phyloP scores from a whole-genome alignment of 2,888 invertebrate genomes.

The Lasius fuliginosus region DNA sequence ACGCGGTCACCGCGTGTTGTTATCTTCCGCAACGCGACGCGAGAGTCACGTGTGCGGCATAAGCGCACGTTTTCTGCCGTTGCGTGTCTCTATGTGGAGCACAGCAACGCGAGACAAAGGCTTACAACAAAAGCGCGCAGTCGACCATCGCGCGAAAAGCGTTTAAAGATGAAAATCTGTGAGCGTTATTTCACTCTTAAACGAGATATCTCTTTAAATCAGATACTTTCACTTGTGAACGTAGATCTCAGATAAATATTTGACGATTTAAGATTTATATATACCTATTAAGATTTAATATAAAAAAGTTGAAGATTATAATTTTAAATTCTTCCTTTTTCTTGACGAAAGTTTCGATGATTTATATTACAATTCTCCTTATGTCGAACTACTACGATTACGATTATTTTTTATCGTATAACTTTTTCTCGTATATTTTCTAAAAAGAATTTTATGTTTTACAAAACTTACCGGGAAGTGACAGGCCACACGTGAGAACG shows the following conservation, averaged over 20 bases:
- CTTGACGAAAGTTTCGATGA: not conserved
- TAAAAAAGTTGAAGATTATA: not conserved
- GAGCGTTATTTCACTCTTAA: not conserved
- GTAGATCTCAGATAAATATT: not conserved
- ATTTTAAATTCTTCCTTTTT: not conserved
- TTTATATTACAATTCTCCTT: not conserved
- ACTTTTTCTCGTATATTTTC: not conserved
- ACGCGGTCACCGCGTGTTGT: slow-evolving; percentile 74
- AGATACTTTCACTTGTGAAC: not conserved
- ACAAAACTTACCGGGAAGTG: slow-evolving; percentile 89
- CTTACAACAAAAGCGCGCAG: slow-evolving; percentile 6
- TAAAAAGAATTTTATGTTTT: not conserved
- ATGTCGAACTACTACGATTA: not conserved
- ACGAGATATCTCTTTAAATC: not conserved
- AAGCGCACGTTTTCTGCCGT: slow-evolving; percentile 29
- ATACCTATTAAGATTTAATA: not conserved
- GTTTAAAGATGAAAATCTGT: not conserved
- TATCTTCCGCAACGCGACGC: slow-evolving; percentile 66
- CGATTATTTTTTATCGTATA: not conserved
- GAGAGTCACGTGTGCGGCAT: slow-evolving; percentile 46
- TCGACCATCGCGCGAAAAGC: slow-evolving; percentile 10
- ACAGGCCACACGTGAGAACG: slow-evolving; percentile 90
- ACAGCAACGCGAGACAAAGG: slow-evolving; percentile 21
- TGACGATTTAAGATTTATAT: not conserved
- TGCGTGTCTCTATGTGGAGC: slow-evolving; percentile 48